Conservation (phyloP, 1,140 invertebrate species). For the Monochamus saltuarius region DNA sequence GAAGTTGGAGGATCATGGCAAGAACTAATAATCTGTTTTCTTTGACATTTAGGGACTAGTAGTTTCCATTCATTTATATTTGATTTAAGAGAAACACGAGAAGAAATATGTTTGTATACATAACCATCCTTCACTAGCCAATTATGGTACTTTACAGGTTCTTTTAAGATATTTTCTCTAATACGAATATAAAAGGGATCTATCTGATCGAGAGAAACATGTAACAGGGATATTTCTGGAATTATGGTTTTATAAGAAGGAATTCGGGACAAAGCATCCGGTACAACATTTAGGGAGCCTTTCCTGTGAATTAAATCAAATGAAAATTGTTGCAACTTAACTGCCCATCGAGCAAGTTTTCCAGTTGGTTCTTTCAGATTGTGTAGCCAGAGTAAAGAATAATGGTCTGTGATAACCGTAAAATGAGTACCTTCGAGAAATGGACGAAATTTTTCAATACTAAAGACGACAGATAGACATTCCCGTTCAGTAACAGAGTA, state of each 20-base stretch:
- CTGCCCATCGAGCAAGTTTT: slow-evolving; percentile 26
- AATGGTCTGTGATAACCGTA: slow-evolving; percentile 49
- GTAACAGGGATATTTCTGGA: not conserved
- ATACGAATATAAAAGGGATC: slow-evolving; percentile 16
- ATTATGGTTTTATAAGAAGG: slow-evolving; percentile 2
- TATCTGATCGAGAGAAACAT: not conserved
- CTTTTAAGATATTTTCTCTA: slow-evolving; percentile 7
- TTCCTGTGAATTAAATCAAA: slow-evolving; percentile 17
- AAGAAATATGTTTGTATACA: slow-evolving; percentile 22
- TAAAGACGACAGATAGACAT: slow-evolving; percentile 52
- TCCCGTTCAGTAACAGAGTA: slow-evolving; percentile 54
- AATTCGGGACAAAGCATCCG: slow-evolving; percentile 23
- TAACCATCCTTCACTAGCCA: slow-evolving; percentile 18
- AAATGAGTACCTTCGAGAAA: slow-evolving; percentile 54
- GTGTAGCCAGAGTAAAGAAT: slow-evolving; percentile 18
- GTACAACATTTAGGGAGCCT: slow-evolving; percentile 11
- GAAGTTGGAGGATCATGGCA: slow-evolving; percentile 25
- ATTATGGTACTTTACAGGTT: slow-evolving; percentile 11
- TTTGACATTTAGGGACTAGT: slow-evolving; percentile 23
- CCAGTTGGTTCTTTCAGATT: slow-evolving; percentile 28
- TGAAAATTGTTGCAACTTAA: slow-evolving; percentile 13
- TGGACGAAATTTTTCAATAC: slow-evolving; percentile 50
- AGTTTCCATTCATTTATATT: slow-evolving; percentile 30
- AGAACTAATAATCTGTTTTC: slow-evolving; percentile 7
- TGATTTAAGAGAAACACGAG: not conserved